Conservation (phyloP, 2,888 invertebrate species). For the Acrobasis repandana region DNA sequence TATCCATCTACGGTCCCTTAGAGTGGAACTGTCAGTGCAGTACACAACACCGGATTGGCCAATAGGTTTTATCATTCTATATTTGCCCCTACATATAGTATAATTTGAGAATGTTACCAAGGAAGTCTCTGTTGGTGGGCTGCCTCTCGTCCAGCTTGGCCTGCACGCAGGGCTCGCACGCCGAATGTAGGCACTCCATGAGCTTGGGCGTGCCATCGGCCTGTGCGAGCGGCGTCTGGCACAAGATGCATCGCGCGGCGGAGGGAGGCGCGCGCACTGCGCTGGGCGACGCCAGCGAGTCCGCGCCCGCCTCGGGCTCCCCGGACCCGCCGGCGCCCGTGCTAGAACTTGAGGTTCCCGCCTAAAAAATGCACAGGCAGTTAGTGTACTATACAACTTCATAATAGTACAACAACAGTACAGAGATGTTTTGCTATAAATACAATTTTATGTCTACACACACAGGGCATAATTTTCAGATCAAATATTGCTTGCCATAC, state of each 20-base stretch:
- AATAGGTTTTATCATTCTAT: too few relatives aligned
- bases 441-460: too few relatives aligned
- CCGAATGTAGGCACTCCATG: slow-evolving; percentile 93
- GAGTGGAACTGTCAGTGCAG: too few relatives aligned
- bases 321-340: slow-evolving; percentile 31
- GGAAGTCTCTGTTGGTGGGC: slow-evolving; percentile 61
- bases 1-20: too few relatives aligned
- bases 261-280: slow-evolving; percentile 48
- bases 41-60: too few relatives aligned
- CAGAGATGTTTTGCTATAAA: too few relatives aligned
- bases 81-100: too few relatives aligned
- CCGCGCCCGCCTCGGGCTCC: slow-evolving; percentile 53
- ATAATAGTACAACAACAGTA: too few relatives aligned
- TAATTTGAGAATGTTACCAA: slow-evolving; percentile 46
- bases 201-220: slow-evolving; percentile 87
- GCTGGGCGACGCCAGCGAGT: slow-evolving; percentile 67
- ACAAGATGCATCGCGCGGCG: slow-evolving; percentile 81
- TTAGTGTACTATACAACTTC: too few relatives aligned
- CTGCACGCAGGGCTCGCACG: slow-evolving; percentile 89
- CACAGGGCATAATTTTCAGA: too few relatives aligned
- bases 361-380: slow-evolving; percentile 8
- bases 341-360: slow-evolving; percentile 29
- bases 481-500: too few relatives aligned
- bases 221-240: slow-evolving; percentile 56
- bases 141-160: slow-evolving; percentile 83